Percentiles rank a stretch among this genome's conserved stretches.
Conservation (phyloP, 2,888 invertebrate genomes). For the Sinodicranocentrus sp. region DNA sequence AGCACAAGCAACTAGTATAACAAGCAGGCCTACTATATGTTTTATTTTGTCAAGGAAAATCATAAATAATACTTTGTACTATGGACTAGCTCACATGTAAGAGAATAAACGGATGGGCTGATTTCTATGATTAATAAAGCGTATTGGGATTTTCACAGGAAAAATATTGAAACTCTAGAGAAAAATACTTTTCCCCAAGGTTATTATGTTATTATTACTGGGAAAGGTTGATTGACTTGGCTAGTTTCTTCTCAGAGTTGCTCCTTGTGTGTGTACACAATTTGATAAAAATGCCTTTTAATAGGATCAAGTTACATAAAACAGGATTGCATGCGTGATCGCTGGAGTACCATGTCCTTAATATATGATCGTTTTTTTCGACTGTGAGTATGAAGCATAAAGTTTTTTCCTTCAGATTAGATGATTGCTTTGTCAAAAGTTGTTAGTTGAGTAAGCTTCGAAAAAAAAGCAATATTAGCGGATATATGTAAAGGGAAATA, state of each 20-base stretch:
- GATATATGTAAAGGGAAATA: not conserved
- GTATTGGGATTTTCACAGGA: too few species aligned
- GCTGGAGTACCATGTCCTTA: not conserved
- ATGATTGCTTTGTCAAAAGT: conserved; percentile 25
- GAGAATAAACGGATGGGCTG: too few species aligned
- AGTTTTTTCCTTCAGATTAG: conserved; percentile 11
- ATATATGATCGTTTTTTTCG: not conserved
- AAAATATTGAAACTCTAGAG: too few species aligned
- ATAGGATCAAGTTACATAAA: conserved; percentile 6
- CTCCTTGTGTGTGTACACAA: too few species aligned
- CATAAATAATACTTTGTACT: too few species aligned
- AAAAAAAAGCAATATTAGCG: not conserved
- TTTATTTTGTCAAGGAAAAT: too few species aligned
- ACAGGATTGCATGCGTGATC: conserved; percentile 29
- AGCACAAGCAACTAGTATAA: too few species aligned
- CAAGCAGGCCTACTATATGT: too few species aligned
- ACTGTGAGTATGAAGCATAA: not conserved
- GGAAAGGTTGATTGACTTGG: not conserved
- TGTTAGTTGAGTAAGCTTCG: not conserved
- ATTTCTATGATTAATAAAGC: too few species aligned
- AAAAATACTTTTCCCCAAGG: not conserved
- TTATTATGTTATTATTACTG: conserved; percentile 10
- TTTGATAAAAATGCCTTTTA: conserved; percentile 4
- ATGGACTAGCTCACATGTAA: too few species aligned
- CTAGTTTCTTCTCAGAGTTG: not conserved